A percentile compares a stretch with the other conserved stretches of the same genome.
Evolutionary conservation across 2,888 invertebrate species (phyloP).

Genomic region (Drosophila barbarae): DNA sequence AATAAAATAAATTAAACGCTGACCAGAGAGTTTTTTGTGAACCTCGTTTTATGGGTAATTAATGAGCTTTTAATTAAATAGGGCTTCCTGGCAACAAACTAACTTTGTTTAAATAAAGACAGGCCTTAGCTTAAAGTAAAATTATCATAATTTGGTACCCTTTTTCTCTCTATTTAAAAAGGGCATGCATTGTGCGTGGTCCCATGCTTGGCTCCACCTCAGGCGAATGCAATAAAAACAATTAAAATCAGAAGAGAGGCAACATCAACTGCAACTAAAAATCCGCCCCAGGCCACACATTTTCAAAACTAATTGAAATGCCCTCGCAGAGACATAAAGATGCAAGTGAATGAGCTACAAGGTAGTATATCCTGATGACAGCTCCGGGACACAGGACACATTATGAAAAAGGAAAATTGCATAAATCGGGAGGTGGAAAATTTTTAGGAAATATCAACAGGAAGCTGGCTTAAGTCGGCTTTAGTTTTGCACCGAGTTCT

Average conservation of each 20-base stretch:
- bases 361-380: conserved; percentile 11
- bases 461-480: conserved; percentile 31
- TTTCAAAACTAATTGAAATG: conserved; percentile 58
- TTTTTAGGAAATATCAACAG: conserved; percentile 10
- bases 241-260: conserved; percentile 44
- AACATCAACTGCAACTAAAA: conserved; percentile 24
- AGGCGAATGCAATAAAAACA: conserved; percentile 41
- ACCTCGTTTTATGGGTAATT: not conserved
- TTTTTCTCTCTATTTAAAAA: not conserved
- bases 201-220: conserved; percentile 7
- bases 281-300: conserved; percentile 40
- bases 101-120: not conserved
- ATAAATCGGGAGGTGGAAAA: not conserved
- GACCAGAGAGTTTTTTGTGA: not conserved
- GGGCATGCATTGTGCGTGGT: not conserved
- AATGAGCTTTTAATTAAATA: not conserved
- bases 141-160: not conserved
- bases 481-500: conserved; percentile 25
- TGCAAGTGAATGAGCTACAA: not conserved
- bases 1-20: conserved; percentile 4
- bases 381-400: conserved; percentile 1
- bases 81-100: not conserved
- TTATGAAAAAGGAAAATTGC: conserved; percentile 22
- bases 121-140: not conserved
- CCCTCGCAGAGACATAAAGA: conserved; percentile 38